Percentiles rank a stretch among this genome's conserved stretches.
These are phyloP conservation scores for Orthosia cruda DNA, from an alignment of 2,888 invertebrate species.

Conservation along the genomic window DNA sequence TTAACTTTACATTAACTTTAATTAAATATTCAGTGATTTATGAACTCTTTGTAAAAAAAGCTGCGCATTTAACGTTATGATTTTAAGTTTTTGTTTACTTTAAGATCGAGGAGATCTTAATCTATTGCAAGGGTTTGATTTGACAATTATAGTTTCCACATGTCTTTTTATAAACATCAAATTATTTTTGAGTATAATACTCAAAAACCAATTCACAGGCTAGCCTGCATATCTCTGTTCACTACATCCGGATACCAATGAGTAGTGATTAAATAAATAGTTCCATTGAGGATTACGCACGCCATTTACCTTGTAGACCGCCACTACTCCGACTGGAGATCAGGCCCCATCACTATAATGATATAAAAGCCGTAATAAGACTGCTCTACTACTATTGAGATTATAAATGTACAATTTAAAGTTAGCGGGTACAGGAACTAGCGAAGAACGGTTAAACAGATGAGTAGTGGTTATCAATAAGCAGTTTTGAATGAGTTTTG, in stretches of 20 bases:
- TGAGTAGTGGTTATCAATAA: not conserved
- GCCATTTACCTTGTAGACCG: slow-evolving; percentile 60
- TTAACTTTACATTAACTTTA: slow-evolving; percentile 7
- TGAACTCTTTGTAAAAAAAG: not conserved
- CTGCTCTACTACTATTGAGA: slow-evolving; percentile 27
- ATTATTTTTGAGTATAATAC: slow-evolving; percentile 1
- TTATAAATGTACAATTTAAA: slow-evolving; percentile 35
- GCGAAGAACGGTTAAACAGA: slow-evolving; percentile 12
- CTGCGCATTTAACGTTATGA: not conserved
- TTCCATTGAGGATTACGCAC: slow-evolving; percentile 61
- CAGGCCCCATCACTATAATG: slow-evolving; percentile 63
- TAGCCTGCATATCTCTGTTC: slow-evolving; percentile 23
- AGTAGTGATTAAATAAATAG: slow-evolving; percentile 62
- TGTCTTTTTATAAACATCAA: not conserved
- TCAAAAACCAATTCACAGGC: slow-evolving; percentile 24
- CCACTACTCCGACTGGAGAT: slow-evolving; percentile 56
- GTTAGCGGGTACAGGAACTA: slow-evolving; percentile 11
- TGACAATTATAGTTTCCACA: not conserved
- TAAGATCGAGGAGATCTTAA: not conserved
- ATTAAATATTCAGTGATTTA: slow-evolving; percentile 25
- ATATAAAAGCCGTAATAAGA: slow-evolving; percentile 53
- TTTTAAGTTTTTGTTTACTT: not conserved
- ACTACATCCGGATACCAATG: slow-evolving; percentile 65
- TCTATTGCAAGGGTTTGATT: slow-evolving; percentile 1
- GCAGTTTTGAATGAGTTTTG: slow-evolving; percentile 4